phyloP scores from a whole-genome alignment of 2,888 invertebrate species.

The Ormyrus rosae region DNA sequence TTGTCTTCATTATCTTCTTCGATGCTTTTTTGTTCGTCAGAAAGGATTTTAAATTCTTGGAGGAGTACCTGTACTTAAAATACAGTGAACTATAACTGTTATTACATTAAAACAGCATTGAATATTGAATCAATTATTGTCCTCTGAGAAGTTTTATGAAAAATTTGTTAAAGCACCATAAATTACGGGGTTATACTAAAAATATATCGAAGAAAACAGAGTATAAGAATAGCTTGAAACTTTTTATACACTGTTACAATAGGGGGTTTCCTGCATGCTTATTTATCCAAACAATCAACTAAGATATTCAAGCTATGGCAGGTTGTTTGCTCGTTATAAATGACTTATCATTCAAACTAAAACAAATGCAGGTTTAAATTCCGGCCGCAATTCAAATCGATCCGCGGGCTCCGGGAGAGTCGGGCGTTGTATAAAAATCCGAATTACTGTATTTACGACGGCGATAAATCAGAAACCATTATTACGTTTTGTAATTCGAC shows the following conservation, averaged over 20 bases:
- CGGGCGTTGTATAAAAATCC: neutral
- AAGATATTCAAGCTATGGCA: constrained; percentile 10
- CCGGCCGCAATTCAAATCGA: constrained; percentile 2
- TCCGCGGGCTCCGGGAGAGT: no score
- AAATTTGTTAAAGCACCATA: neutral
- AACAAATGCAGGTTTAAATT: constrained; percentile 19
- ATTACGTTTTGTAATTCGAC: constrained; percentile 47
- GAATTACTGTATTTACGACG: constrained; percentile 31
- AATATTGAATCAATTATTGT: no score
- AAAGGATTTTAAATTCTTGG: constrained; percentile 53
- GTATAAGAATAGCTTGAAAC: neutral
- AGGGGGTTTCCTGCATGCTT: neutral
- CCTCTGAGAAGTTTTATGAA: no score
- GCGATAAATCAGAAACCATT: constrained; percentile 42
- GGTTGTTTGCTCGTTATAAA: constrained; percentile 33
- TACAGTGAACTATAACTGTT: no score
- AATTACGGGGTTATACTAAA: neutral
- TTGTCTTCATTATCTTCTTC: constrained; percentile 57
- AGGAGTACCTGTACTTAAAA: constrained; percentile 11
- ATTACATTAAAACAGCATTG: no score
- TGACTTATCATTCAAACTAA: constrained; percentile 26
- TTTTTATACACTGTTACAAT: neutral
- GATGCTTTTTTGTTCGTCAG: constrained; percentile 14
- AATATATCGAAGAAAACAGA: neutral
- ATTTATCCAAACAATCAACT: constrained; percentile 1